phyloP scores from a whole-genome alignment of 2,797 vertebrate species.

The Arremon brunneinucha region DNA sequence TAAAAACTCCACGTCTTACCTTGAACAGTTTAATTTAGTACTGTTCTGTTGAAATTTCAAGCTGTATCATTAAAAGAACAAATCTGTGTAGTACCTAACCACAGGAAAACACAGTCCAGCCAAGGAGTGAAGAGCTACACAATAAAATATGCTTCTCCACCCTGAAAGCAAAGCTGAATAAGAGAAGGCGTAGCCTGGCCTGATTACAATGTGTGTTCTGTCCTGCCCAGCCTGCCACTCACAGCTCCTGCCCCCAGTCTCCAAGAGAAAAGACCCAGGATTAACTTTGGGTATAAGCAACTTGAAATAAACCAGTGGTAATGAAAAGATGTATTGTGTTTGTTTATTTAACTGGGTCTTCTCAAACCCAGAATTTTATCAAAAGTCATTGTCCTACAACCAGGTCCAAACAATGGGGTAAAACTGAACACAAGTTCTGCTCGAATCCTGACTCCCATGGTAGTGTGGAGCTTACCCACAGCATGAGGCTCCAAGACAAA shows the following conservation, averaged over 20 bases:
- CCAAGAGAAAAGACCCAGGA: neutral
- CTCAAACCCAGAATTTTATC: neutral
- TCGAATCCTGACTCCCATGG: neutral
- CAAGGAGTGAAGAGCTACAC: neutral
- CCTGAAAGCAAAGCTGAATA: conserved; percentile 27
- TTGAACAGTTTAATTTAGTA: neutral
- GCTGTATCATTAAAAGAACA: neutral
- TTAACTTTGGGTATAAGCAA: neutral
- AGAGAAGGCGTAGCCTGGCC: neutral
- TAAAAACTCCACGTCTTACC: neutral
- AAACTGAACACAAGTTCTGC: neutral
- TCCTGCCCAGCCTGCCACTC: neutral
- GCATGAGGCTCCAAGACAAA: neutral
- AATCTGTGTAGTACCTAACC: neutral
- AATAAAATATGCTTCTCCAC: neutral
- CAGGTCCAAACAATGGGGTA: neutral
- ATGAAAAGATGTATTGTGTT: neutral
- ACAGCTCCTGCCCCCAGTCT: neutral
- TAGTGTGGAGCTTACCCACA: fast-evolving
- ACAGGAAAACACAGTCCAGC: neutral
- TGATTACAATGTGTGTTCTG: neutral
- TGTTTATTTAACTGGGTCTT: neutral
- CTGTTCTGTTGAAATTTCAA: neutral
- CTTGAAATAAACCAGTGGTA: neutral
- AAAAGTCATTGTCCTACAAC: fast-evolving